A percentile compares a stretch with the other conserved stretches of the same genome.
phyloP scores from a whole-genome alignment of 2,113 vertebrate genomes.

The Plestiodon gilberti region DNA sequence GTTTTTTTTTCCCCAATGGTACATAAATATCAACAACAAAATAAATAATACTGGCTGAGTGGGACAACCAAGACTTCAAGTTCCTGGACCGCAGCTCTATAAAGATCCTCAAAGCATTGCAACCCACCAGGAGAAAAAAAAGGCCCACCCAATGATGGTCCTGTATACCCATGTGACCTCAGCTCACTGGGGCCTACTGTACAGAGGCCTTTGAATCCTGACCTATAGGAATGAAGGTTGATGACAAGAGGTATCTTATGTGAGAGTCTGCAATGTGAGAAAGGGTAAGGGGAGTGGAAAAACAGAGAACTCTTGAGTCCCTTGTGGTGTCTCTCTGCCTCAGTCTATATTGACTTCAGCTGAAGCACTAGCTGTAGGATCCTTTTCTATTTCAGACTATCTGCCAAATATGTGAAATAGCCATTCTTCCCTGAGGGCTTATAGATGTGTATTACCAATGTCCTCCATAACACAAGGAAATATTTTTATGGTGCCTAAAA shows the following conservation, averaged over 20 bases:
- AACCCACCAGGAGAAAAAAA: too few relatives aligned
- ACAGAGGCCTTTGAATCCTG: neutral
- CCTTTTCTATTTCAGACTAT: too few relatives aligned
- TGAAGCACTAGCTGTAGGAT: neutral
- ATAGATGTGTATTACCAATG: slow-evolving; percentile 14
- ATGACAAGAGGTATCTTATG: neutral
- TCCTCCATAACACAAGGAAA: slow-evolving; percentile 41
- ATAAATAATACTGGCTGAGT: too few relatives aligned
- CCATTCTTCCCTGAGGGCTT: slow-evolving; percentile 42
- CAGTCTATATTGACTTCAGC: neutral
- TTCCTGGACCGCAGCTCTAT: too few relatives aligned
- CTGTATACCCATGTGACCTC: too few relatives aligned
- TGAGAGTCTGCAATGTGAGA: neutral
- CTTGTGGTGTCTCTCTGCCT: slow-evolving; percentile 51
- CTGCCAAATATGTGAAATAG: slow-evolving; percentile 24
- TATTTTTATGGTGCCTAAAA: slow-evolving; percentile 44
- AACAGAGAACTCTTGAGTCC: slow-evolving; percentile 10
- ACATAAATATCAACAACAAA: too few relatives aligned
- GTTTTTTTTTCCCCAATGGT: too few relatives aligned
- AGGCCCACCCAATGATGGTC: too few relatives aligned
- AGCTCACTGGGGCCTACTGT: too few relatives aligned
- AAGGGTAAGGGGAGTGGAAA: neutral
- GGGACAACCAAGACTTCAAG: too few relatives aligned
- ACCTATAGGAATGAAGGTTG: neutral
- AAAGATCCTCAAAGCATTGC: too few relatives aligned